phyloP scores from a whole-genome alignment of 2,888 invertebrate species.

The Ditylenchus weischeri region DNA sequence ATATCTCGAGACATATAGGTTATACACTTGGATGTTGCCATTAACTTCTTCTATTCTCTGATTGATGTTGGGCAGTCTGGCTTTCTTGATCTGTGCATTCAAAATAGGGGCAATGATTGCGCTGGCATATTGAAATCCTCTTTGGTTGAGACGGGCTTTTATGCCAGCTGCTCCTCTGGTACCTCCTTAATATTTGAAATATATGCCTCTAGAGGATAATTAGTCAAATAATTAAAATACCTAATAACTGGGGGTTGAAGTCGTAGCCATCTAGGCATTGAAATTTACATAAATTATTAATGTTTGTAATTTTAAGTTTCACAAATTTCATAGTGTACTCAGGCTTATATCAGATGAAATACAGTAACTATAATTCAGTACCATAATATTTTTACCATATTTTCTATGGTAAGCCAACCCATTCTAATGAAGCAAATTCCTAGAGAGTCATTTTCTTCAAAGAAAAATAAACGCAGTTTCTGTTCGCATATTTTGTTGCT shows the following conservation, averaged over 20 bases:
- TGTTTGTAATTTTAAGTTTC: too few species aligned
- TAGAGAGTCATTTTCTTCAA: too few species aligned
- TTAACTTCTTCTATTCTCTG: constrained; percentile 50
- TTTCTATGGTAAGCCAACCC: too few species aligned
- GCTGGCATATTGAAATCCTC: constrained; percentile 53
- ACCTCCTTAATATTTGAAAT: constrained; percentile 7
- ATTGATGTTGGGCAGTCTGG: constrained; percentile 50
- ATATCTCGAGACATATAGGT: constrained; percentile 53
- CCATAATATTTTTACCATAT: too few species aligned
- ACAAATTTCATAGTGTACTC: too few species aligned
- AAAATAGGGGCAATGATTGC: constrained; percentile 44
- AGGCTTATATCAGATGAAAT: too few species aligned
- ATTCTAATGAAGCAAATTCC: too few species aligned
- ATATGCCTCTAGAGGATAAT: not conserved
- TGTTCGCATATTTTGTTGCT: too few species aligned
- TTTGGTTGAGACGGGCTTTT: constrained; percentile 47
- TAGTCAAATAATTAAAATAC: too few species aligned
- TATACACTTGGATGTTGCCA: constrained; percentile 42
- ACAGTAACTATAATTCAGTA: too few species aligned
- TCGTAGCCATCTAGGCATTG: not conserved
- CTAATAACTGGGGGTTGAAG: constrained; percentile 1
- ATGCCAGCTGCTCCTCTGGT: constrained; percentile 39
- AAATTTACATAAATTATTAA: too few species aligned
- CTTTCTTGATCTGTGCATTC: constrained; percentile 47
- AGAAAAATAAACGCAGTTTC: too few species aligned